Evolutionary conservation across 2,888 invertebrate genomes (phyloP), one percentile per base, ranked within the genome.

Genomic region (Folsomia candida): DNA sequence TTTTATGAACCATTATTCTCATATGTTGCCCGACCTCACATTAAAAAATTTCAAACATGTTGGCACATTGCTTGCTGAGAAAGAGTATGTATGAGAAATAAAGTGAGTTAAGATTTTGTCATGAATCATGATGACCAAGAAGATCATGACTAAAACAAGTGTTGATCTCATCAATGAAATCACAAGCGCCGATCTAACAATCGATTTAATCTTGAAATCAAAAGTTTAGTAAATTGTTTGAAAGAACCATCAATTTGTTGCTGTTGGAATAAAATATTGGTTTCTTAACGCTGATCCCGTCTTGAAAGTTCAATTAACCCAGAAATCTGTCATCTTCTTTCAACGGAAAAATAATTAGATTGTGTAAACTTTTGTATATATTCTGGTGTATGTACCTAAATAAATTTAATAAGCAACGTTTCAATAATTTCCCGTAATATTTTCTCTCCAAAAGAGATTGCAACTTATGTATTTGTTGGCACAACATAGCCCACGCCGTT

Each of bases 141-240:
- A 54, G 54, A 22, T 20, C 20, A 54, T 20, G 54, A 54, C 4
- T 6, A 47, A 18, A 54, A 18, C 6, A 54, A 54, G 54, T 54
- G 54, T 54, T 54, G 54, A 54, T 54, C 54, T 54, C 18, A 54
- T 54, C 54, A 54, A 54, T 54, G 54, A 54, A 54, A 54, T 54
- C 54, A 54, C 20, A 54, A 54, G n/a, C 54, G n/a, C 54, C n/a
- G 4, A 54, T 54, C 54, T 54, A 20, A 54, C 22, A 54, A 54
- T 54, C 54, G 6, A 54, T 14, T 54, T 20, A 54, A 54, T 54
- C 54, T 54, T 6, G 54, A 54, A 54, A 54, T 54, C 54, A 18
- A 54, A 4, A 20, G 54, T 54, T 54, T n/a, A 20, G 22, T 54
- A 54, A 54, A 54, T 54, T 54, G 54, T 54, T 22, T 54, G 54